phyloP scores from a whole-genome alignment of 2,797 vertebrate genomes.

The Rhinella marina region DNA sequence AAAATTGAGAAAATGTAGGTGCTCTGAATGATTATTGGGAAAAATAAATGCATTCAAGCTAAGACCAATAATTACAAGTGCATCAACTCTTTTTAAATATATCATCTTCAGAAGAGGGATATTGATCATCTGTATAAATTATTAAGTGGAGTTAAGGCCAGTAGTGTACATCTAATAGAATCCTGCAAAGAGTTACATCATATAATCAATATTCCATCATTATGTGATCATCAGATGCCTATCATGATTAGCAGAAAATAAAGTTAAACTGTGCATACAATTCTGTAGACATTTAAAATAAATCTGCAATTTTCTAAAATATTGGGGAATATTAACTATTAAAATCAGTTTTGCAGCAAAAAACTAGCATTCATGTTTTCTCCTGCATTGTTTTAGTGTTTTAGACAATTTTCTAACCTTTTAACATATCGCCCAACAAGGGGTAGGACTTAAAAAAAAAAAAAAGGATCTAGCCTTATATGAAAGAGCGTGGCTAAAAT shows the following conservation, averaged over 20 bases:
- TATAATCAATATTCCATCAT: background rate
- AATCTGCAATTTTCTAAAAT: background rate
- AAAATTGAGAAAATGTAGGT: constrained; percentile 12
- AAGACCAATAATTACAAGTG: constrained; percentile 19
- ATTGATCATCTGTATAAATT: constrained; percentile 1
- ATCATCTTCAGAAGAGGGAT: background rate
- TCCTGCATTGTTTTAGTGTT: too few relatives aligned
- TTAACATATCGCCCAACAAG: too few relatives aligned
- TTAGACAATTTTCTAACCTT: too few relatives aligned
- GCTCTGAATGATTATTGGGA: constrained; percentile 1
- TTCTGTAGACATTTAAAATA: background rate
- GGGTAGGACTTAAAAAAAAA: too few relatives aligned
- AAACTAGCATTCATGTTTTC: too few relatives aligned
- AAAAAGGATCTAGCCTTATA: too few relatives aligned
- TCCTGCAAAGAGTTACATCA: background rate
- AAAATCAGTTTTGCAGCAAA: too few relatives aligned
- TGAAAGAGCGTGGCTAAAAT: too few relatives aligned
- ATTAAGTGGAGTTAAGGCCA: background rate
- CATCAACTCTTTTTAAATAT: constrained; percentile 22
- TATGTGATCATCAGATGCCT: background rate
- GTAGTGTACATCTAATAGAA: background rate
- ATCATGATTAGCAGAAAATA: background rate
- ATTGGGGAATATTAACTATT: background rate
- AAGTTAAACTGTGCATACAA: background rate
- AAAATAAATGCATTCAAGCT: constrained; percentile 23